Conservation (phyloP, 2,113 vertebrate genomes). For the Nymphicus hollandicus region DNA sequence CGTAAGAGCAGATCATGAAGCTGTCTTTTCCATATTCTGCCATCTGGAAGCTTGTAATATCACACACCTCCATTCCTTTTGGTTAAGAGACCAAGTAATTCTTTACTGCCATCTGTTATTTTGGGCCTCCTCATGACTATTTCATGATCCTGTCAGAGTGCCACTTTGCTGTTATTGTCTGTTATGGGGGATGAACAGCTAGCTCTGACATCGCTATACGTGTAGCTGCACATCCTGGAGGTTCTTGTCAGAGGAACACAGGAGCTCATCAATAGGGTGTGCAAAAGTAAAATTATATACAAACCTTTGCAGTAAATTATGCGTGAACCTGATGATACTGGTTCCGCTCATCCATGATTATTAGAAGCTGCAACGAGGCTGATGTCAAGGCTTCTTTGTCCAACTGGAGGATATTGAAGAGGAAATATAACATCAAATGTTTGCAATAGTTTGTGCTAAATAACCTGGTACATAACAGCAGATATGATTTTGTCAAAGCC, state of each 20-base stretch:
- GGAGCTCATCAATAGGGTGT: neutral
- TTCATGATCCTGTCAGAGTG: neutral
- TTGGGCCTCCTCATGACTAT: neutral
- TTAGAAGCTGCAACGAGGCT: neutral
- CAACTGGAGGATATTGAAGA: neutral
- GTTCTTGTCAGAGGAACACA: neutral
- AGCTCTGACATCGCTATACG: neutral
- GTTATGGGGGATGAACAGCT: neutral
- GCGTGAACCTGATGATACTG: accelerated
- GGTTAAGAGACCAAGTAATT: neutral
- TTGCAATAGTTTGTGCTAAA: neutral
- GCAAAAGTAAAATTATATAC: neutral
- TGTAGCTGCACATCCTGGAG: neutral
- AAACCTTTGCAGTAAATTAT: neutral
- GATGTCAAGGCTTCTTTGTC: neutral
- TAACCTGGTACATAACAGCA: neutral
- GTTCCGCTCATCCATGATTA: neutral
- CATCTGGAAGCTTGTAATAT: neutral
- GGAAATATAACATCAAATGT: neutral
- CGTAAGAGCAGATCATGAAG: neutral
- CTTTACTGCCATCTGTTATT: neutral
- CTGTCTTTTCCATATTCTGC: neutral
- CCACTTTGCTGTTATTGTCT: neutral
- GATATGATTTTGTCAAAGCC: neutral
- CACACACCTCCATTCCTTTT: neutral